Conservation (phyloP, 1,140 invertebrate species). For the Listronotus oregonensis region DNA sequence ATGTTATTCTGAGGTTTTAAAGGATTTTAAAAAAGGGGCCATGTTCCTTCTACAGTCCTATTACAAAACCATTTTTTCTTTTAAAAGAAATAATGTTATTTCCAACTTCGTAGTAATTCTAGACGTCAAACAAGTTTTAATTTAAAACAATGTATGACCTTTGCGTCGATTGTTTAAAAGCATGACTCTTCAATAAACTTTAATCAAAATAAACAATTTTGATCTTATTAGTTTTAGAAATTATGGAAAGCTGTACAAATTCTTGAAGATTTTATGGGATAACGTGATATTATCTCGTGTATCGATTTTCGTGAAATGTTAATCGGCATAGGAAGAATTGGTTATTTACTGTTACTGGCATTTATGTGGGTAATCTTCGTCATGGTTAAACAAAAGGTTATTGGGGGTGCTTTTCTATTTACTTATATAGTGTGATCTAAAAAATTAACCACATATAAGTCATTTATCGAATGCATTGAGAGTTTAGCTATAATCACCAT, state of each 20-base stretch:
- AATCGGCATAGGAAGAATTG: conserved; percentile 5
- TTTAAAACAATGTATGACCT: conserved; percentile 16
- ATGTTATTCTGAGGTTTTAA: too few species aligned
- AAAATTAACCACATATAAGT: too few species aligned
- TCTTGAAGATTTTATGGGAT: conserved; percentile 5
- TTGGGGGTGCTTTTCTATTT: too few species aligned
- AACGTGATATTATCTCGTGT: conserved; percentile 14
- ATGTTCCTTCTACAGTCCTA: too few species aligned
- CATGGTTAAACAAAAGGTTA: not conserved
- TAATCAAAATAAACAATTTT: conserved; percentile 13
- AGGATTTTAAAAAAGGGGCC: too few species aligned
- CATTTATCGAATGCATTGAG: too few species aligned
- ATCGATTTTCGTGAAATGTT: conserved; percentile 23
- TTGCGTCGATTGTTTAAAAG: conserved; percentile 14
- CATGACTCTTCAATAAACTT: conserved; percentile 5
- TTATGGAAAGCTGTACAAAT: conserved; percentile 8
- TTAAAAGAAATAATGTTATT: too few species aligned
- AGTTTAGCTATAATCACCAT: too few species aligned
- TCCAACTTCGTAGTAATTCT: not conserved
- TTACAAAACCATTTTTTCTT: too few species aligned
- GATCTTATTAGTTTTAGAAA: conserved; percentile 36
- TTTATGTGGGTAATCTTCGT: not conserved
- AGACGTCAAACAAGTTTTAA: conserved; percentile 19
- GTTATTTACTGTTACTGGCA: not conserved
- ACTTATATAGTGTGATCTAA: too few species aligned